Evolutionary conservation across 2,797 vertebrate genomes (phyloP).

Genomic region (Cichlasoma orientale): DNA sequence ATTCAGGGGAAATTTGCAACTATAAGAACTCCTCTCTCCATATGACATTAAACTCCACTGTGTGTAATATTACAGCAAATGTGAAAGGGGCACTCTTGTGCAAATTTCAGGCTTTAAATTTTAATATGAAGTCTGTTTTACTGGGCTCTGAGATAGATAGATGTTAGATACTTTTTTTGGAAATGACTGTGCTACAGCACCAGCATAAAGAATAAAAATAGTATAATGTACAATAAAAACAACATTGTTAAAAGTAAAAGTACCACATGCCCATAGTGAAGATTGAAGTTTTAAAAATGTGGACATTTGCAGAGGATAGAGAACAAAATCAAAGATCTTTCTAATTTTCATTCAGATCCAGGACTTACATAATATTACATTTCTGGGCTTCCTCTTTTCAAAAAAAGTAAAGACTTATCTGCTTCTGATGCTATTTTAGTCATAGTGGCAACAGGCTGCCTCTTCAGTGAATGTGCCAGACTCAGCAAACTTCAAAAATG

Average conservation of each 20-base stretch:
- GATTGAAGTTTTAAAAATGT: background rate
- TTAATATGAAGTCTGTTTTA: background rate
- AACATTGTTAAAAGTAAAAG: background rate
- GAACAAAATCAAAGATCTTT: background rate
- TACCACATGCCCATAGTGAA: background rate
- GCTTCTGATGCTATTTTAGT: background rate
- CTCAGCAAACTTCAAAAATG: background rate
- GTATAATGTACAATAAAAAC: background rate
- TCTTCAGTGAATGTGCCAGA: background rate
- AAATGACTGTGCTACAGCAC: background rate
- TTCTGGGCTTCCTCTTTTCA: background rate
- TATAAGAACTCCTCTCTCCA: background rate
- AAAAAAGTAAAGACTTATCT: background rate
- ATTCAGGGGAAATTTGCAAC: background rate
- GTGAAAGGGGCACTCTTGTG: background rate
- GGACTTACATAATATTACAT: background rate
- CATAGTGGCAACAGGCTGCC: background rate
- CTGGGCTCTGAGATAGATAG: background rate
- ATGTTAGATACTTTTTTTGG: background rate
- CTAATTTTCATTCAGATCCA: background rate
- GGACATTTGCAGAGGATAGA: background rate
- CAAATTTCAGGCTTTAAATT: background rate
- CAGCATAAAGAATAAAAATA: background rate
- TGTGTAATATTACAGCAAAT: background rate
- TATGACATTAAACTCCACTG: background rate